A percentile compares a stretch with the other conserved stretches of the same genome.
phyloP scores from a whole-genome alignment of 2,888 invertebrate species.

The Limnephilus auricula region DNA sequence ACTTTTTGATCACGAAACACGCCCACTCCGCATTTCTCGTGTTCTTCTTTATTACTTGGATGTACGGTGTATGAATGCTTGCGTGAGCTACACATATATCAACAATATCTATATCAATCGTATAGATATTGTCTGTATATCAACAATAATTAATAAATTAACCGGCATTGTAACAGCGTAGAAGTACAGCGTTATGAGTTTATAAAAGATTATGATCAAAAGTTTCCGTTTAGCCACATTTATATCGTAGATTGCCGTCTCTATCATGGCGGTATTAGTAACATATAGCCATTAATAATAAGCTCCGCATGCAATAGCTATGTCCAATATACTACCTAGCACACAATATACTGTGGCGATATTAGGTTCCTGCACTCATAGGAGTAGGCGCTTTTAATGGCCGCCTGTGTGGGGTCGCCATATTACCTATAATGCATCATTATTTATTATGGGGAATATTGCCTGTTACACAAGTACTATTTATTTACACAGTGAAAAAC shows the following conservation, averaged over 20 bases:
- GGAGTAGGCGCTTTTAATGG: background rate
- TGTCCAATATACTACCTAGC: background rate
- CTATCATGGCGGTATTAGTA: conserved; percentile 4
- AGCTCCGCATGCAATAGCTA: conserved; percentile 3
- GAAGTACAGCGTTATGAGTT: background rate
- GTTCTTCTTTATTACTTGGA: too few relatives aligned
- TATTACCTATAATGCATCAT: background rate
- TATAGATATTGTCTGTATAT: background rate
- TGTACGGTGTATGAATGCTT: background rate
- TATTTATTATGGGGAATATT: background rate
- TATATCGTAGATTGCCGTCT: conserved; percentile 15
- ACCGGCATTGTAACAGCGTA: background rate
- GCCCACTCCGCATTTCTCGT: too few relatives aligned
- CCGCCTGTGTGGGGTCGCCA: conserved; percentile 12
- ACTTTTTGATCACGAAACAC: too few relatives aligned
- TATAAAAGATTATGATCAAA: background rate
- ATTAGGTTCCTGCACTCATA: background rate
- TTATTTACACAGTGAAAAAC: background rate
- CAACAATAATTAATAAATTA: background rate
- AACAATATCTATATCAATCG: too few relatives aligned
- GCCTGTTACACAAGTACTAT: background rate
- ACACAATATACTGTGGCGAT: background rate
- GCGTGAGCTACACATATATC: background rate
- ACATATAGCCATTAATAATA: conserved; percentile 15
- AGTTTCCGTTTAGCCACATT: background rate